Percentiles rank a stretch among this genome's conserved stretches.
Evolutionary conservation across 2,113 vertebrate species (phyloP).

Genomic region (Nannobrachium achirus): DNA sequence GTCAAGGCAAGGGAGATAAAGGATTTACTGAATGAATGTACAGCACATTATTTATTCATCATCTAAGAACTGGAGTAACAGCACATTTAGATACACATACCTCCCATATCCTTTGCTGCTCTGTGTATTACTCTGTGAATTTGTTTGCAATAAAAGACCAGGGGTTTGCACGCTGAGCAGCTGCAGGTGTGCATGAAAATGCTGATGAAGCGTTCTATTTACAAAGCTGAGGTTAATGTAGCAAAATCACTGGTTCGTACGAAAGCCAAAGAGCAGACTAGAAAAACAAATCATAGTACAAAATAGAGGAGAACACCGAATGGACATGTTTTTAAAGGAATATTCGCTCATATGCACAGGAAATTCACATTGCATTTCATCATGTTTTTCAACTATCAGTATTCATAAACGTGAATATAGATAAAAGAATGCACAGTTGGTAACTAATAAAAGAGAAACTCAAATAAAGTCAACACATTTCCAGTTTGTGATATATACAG

Average conservation of each 20-base stretch:
- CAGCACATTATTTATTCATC: slow-evolving; percentile 77
- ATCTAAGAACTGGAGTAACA: slow-evolving; percentile 69
- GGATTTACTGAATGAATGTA: slow-evolving; percentile 59
- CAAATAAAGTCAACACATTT: slow-evolving; percentile 15
- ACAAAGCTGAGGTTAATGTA: slow-evolving; percentile 58
- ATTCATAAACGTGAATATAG: slow-evolving; percentile 23
- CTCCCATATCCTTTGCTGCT: slow-evolving; percentile 63
- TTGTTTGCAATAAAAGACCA: slow-evolving; percentile 52
- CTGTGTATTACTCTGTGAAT: slow-evolving; percentile 17
- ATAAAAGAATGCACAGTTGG: slow-evolving; percentile 27
- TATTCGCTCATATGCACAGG: slow-evolving; percentile 34
- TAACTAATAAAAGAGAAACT: slow-evolving; percentile 41
- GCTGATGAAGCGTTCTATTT: slow-evolving; percentile 64
- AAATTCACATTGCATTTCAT: slow-evolving; percentile 33
- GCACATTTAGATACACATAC: slow-evolving; percentile 69
- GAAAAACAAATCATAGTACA: neutral
- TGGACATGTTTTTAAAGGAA: slow-evolving; percentile 30
- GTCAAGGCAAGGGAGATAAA: slow-evolving; percentile 52
- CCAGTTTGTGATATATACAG: slow-evolving; percentile 55
- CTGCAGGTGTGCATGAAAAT: slow-evolving; percentile 47
- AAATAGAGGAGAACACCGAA: slow-evolving; percentile 8
- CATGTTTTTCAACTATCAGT: slow-evolving; percentile 42
- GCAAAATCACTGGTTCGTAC: slow-evolving; percentile 41
- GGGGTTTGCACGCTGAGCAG: slow-evolving; percentile 50
- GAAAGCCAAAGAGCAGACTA: slow-evolving; percentile 40